Conservation (phyloP, 2,888 invertebrate genomes). For the Ctena decussata region DNA sequence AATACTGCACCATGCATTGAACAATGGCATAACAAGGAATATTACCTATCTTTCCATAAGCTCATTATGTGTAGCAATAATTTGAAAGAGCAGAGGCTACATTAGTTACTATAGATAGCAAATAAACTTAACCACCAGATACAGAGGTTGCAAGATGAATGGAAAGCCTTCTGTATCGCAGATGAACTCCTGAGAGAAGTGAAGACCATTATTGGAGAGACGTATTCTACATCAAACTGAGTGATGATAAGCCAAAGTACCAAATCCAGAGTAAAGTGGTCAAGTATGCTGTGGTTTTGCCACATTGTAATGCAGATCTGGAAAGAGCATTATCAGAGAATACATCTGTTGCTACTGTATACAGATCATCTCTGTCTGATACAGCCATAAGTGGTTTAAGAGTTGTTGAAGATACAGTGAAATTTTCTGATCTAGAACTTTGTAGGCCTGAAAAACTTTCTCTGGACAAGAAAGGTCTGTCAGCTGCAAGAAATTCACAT, state of each 20-base stretch:
- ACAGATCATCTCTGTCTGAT: not conserved
- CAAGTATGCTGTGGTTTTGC: conserved; percentile 39
- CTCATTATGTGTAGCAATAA: too few relatives aligned
- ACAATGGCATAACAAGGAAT: too few relatives aligned
- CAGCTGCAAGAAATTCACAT: not conserved
- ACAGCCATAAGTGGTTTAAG: not conserved
- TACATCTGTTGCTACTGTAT: not conserved
- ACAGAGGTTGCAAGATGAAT: too few relatives aligned
- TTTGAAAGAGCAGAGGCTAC: too few relatives aligned
- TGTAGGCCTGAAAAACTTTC: not conserved
- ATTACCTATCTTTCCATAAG: too few relatives aligned
- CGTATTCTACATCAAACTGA: too few relatives aligned
- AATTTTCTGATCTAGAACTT: not conserved
- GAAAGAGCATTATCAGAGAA: conserved; percentile 28
- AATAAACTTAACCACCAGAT: too few relatives aligned
- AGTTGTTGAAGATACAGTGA: not conserved
- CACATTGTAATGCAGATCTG: conserved; percentile 53
- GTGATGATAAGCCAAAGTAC: too few relatives aligned
- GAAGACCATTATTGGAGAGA: not conserved
- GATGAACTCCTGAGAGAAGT: not conserved
- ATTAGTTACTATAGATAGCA: too few relatives aligned
- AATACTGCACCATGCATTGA: too few relatives aligned
- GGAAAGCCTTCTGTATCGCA: too few relatives aligned
- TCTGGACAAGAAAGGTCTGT: not conserved
- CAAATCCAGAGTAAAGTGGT: not conserved